A percentile compares a stretch with the other conserved stretches of the same genome.
Evolutionary conservation across 2,888 invertebrate genomes (phyloP).

Genomic region (Agrotis clavis): DNA sequence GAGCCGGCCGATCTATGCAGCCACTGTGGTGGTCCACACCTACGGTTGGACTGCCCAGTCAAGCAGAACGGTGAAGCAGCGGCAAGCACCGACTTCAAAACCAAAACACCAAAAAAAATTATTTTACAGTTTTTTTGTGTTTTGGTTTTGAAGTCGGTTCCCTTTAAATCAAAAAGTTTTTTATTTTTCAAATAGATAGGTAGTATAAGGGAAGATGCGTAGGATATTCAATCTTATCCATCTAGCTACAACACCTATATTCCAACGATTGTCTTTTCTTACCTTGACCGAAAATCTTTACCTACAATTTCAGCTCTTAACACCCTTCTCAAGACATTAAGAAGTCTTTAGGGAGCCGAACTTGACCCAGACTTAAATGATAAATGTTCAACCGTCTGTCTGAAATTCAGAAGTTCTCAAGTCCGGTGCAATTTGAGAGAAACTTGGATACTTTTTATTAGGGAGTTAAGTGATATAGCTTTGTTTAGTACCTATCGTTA

Average conservation of each 20-base stretch:
- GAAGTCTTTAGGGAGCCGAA: conserved; percentile 30
- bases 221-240: background rate
- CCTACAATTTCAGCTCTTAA: conserved; percentile 10
- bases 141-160: too few species aligned
- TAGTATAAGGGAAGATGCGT: too few species aligned
- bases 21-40: too few species aligned
- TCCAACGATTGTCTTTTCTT: background rate
- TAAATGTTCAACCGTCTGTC: conserved; percentile 31
- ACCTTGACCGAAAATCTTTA: conserved; percentile 7
- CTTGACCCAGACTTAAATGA: conserved; percentile 47
- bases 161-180: too few species aligned
- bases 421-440: conserved; percentile 34
- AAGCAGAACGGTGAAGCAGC: too few species aligned
- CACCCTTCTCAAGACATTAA: conserved; percentile 28
- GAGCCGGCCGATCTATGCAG: too few species aligned
- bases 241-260: background rate
- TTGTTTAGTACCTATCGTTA: background rate
- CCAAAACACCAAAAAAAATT: too few species aligned
- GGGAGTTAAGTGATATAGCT: background rate
- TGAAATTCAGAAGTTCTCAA: conserved; percentile 26
- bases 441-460: conserved; percentile 30
- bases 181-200: too few species aligned
- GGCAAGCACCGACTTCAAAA: too few species aligned
- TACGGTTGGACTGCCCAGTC: too few species aligned
- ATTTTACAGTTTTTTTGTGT: too few species aligned